phyloP scores from a whole-genome alignment of 2,113 vertebrate species.

The Oncorhynchus clarkii region DNA sequence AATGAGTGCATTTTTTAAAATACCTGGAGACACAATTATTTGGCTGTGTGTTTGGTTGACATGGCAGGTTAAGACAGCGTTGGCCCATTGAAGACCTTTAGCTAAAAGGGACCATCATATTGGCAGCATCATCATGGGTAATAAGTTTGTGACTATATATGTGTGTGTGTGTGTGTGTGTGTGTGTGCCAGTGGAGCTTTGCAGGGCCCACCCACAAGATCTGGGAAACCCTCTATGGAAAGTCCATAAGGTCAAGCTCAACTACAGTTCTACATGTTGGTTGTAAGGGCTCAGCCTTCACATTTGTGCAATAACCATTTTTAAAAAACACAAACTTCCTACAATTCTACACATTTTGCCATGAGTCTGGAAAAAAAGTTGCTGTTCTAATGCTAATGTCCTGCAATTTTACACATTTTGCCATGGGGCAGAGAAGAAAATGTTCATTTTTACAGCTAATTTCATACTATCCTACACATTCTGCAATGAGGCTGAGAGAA shows the following conservation, averaged over 20 bases:
- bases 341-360: no score
- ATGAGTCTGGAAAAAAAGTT: no score
- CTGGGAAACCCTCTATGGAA: constrained; percentile 5
- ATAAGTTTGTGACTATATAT: not conserved
- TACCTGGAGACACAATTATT: constrained; percentile 68
- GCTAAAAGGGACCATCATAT: constrained; percentile 18
- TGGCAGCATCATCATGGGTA: not conserved
- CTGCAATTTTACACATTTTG: no score
- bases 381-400: no score
- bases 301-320: not conserved
- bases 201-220: no score
- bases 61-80: constrained; percentile 48
- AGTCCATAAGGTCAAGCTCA: constrained; percentile 10
- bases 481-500: no score
- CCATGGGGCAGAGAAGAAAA: no score
- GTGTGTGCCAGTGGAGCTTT: no score
- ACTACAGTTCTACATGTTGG: constrained; percentile 38
- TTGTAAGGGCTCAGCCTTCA: constrained; percentile 27
- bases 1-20: constrained; percentile 44
- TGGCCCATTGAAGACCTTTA: constrained; percentile 55
- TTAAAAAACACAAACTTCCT: no score
- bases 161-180: no score
- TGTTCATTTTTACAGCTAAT: no score
- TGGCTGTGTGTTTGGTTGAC: constrained; percentile 58
- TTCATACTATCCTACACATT: no score